phyloP scores from a whole-genome alignment of 2,888 invertebrate genomes.

The Oscheius sp. region DNA sequence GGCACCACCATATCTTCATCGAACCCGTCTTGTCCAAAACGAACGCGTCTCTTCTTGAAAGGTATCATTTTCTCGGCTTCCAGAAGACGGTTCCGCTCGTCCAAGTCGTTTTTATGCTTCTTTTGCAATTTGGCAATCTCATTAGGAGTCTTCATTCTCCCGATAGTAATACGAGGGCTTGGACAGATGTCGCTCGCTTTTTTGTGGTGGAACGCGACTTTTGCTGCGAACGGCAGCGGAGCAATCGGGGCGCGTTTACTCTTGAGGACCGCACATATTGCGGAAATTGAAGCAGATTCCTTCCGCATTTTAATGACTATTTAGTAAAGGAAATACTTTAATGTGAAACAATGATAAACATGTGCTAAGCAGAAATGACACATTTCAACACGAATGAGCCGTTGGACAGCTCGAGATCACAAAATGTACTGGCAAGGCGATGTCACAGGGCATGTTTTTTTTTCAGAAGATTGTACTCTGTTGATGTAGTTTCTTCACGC shows the following conservation, averaged over 20 bases:
- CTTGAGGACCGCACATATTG: background rate
- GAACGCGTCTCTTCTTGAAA: slow-evolving; percentile 17
- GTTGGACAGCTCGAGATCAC: slow-evolving; percentile 29
- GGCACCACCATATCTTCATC: background rate
- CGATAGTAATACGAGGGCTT: background rate
- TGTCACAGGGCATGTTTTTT: slow-evolving; percentile 4
- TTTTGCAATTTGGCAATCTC: background rate
- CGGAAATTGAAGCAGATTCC: background rate
- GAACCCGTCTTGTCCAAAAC: slow-evolving; percentile 16
- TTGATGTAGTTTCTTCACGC: slow-evolving; percentile 72
- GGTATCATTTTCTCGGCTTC: slow-evolving; percentile 16
- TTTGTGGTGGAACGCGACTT: background rate
- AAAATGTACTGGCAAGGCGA: slow-evolving; percentile 29
- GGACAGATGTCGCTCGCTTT: background rate
- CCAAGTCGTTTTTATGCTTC: background rate
- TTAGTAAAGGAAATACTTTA: background rate
- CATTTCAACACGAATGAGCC: slow-evolving; percentile 15
- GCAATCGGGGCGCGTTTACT: background rate
- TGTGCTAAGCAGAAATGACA: no score
- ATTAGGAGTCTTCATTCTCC: slow-evolving; percentile 1
- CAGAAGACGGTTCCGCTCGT: background rate
- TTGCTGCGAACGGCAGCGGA: background rate
- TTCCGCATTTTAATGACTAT: background rate
- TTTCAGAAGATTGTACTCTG: slow-evolving; percentile 65
- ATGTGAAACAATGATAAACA: slow-evolving; percentile 22